Percentiles rank a stretch among this genome's conserved stretches.
Evolutionary conservation across 1,140 invertebrate species (phyloP).

Genomic region (Melipona quadrifasciata): DNA sequence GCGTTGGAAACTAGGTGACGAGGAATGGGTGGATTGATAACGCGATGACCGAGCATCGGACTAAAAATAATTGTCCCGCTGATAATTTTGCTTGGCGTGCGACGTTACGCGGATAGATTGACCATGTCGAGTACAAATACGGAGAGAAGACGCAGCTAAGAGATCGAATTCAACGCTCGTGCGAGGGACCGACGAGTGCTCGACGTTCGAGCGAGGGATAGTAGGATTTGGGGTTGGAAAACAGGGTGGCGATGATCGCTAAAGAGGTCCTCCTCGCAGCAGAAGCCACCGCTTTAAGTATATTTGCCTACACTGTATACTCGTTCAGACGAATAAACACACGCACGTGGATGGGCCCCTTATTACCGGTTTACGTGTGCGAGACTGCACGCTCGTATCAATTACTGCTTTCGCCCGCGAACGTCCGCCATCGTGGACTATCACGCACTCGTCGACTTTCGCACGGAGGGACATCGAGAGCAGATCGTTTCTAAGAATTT

Average conservation of each 20-base stretch:
- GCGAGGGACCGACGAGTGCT: constrained; percentile 9
- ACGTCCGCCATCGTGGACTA: not conserved
- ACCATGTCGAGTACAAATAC: not conserved
- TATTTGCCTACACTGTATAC: constrained; percentile 24
- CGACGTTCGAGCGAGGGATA: constrained; percentile 2
- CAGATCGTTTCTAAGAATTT: not conserved
- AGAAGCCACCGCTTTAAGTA: constrained; percentile 14
- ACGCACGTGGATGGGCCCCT: constrained; percentile 13
- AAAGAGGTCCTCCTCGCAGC: constrained; percentile 19
- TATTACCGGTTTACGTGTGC: constrained; percentile 3
- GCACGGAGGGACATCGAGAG: too few relatives aligned
- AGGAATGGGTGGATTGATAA: not conserved
- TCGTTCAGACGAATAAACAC: constrained; percentile 45
- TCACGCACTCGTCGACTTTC: not conserved
- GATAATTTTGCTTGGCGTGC: not conserved
- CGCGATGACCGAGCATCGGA: not conserved
- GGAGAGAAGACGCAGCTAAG: not conserved
- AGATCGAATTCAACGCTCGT: constrained; percentile 6
- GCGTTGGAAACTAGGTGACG: constrained; percentile 16
- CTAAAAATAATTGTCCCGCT: constrained; percentile 17
- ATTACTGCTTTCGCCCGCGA: not conserved
- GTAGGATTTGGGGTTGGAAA: constrained; percentile 51
- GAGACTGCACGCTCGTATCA: not conserved
- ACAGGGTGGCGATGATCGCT: constrained; percentile 23
- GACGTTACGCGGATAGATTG: not conserved